Evolutionary conservation across 2,888 invertebrate species (phyloP).

Genomic region (Ochlodes sylvanus): DNA sequence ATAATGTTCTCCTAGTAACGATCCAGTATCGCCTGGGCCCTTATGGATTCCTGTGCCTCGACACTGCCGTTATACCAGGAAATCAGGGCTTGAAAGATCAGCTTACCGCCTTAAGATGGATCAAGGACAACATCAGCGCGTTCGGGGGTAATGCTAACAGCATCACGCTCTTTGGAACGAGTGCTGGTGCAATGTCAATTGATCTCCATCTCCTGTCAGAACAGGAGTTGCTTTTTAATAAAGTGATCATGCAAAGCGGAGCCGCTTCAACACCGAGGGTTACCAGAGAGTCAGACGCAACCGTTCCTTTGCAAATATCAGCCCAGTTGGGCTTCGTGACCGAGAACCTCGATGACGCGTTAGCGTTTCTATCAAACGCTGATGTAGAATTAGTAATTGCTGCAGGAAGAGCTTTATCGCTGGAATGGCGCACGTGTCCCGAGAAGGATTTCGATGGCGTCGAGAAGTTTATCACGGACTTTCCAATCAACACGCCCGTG

Average conservation of each 20-base stretch:
- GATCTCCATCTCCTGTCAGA: constrained; percentile 57
- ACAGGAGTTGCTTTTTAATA: constrained; percentile 57
- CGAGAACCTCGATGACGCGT: background rate
- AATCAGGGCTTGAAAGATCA: constrained; percentile 71
- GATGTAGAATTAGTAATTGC: constrained; percentile 50
- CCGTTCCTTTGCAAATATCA: constrained; percentile 53
- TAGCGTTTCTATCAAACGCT: constrained; percentile 43
- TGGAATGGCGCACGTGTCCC: constrained; percentile 53
- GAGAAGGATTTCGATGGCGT: constrained; percentile 57
- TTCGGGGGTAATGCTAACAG: constrained; percentile 63
- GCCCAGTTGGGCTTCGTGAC: constrained; percentile 50
- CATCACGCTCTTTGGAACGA: constrained; percentile 64
- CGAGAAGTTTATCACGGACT: constrained; percentile 54
- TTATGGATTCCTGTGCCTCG: constrained; percentile 67
- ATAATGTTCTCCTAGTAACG: constrained; percentile 62
- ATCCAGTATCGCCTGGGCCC: constrained; percentile 65
- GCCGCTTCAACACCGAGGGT: constrained; percentile 46
- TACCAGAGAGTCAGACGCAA: constrained; percentile 48
- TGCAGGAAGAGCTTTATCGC: constrained; percentile 39
- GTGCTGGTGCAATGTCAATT: constrained; percentile 59
- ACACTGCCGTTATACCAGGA: constrained; percentile 58
- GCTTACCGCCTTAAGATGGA: constrained; percentile 59
- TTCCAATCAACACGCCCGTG: constrained; percentile 51
- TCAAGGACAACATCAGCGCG: constrained; percentile 60
- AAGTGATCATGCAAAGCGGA: constrained; percentile 63